A percentile compares a stretch with the other conserved stretches of the same genome.
phyloP scores from a whole-genome alignment of 2,113 vertebrate species.

The Chiloscyllium plagiosum region DNA sequence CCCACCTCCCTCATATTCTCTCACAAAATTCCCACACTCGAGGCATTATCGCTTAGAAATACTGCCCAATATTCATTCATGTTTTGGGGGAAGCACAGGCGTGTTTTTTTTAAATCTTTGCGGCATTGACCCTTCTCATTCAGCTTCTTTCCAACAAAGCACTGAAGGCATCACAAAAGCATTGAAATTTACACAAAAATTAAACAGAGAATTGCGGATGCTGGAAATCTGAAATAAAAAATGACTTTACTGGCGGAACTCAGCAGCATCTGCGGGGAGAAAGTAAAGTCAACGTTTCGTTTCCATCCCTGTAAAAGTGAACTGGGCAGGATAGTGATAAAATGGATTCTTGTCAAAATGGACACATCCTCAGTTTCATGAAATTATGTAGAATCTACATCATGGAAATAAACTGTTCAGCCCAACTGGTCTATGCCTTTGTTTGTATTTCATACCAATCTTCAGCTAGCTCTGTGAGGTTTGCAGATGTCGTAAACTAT shows the following conservation, averaged over 20 bases:
- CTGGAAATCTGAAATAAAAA: too few relatives aligned
- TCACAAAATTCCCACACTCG: not conserved
- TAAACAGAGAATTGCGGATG: too few relatives aligned
- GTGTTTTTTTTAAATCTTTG: not conserved
- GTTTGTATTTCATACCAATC: not conserved
- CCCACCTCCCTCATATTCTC: too few relatives aligned
- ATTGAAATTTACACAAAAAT: not conserved
- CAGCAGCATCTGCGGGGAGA: too few relatives aligned
- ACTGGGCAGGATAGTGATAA: not conserved
- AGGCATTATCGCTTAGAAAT: not conserved
- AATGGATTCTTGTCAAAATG: not conserved
- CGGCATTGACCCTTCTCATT: not conserved
- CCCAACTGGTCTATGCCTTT: not conserved
- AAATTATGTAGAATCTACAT: not conserved
- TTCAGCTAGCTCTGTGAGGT: not conserved
- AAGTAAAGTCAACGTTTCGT: not conserved
- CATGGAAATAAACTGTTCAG: not conserved
- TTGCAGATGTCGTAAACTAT: not conserved
- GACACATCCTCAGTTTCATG: not conserved
- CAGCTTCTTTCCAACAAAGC: not conserved
- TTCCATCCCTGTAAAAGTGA: not conserved
- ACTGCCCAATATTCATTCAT: not conserved
- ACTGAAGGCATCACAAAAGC: not conserved
- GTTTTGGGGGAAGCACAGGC: not conserved
- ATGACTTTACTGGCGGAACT: too few relatives aligned